Conservation (phyloP, 2,113 vertebrate genomes). For the Poecilia latipinna region DNA sequence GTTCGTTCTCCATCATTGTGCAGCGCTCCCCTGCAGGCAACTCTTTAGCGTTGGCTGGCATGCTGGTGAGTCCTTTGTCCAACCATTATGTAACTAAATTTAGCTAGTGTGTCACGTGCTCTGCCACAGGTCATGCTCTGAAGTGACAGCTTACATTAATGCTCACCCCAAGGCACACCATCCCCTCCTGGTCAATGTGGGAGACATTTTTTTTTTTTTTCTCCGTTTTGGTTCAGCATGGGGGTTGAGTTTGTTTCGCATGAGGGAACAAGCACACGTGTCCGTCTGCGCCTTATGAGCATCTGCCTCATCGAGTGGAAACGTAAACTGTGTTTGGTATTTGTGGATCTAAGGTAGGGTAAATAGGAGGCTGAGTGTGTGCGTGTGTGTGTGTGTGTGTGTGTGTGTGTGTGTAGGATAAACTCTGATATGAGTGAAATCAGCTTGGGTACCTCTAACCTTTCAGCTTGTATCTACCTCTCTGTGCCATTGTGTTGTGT, state of each 20-base stretch:
- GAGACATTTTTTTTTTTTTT: slow-evolving; percentile 32
- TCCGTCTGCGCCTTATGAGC: slow-evolving; percentile 54
- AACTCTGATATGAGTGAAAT: slow-evolving; percentile 52
- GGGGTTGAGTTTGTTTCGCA: slow-evolving; percentile 42
- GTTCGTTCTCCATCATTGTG: slow-evolving; percentile 62
- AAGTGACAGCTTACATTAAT: slow-evolving; percentile 71
- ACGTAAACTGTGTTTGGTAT: slow-evolving; percentile 41
- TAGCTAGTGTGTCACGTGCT: slow-evolving; percentile 69
- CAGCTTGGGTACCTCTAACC: slow-evolving; percentile 2
- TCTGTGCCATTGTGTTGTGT: slow-evolving; percentile 5
- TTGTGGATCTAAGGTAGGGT: slow-evolving; percentile 10
- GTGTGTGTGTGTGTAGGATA: slow-evolving; percentile 37
- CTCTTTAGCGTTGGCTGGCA: slow-evolving; percentile 60
- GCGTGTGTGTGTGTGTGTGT: too few species aligned
- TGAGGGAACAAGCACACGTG: slow-evolving; percentile 68
- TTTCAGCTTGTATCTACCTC: neutral
- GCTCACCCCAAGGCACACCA: slow-evolving; percentile 58
- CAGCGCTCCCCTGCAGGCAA: slow-evolving; percentile 55
- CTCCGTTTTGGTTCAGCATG: slow-evolving; percentile 3
- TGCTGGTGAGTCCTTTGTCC: slow-evolving; percentile 57
- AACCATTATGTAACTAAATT: slow-evolving; percentile 67
- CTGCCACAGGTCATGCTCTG: slow-evolving; percentile 61
- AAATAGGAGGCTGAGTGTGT: too few species aligned
- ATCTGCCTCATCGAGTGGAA: slow-evolving; percentile 63
- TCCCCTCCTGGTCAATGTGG: slow-evolving; percentile 51